phyloP scores from a whole-genome alignment of 1,140 invertebrate species.

The Cherax quadricarinatus region DNA sequence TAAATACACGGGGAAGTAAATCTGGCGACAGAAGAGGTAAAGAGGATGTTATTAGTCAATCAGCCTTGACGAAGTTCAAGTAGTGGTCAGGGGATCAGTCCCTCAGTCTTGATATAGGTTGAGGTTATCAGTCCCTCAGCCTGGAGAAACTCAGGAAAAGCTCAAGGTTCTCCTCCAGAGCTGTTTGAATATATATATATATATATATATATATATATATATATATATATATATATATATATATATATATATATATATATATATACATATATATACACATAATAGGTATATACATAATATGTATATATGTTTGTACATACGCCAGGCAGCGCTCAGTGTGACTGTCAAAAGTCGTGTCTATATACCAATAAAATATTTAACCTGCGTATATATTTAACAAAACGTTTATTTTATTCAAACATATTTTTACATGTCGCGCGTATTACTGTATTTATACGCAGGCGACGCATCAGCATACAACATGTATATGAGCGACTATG shows the following conservation, averaged over 20 bases:
- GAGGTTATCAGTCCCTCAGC: too few relatives aligned
- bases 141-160: too few relatives aligned
- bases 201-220: not conserved
- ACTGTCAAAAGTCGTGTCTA: not conserved
- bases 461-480: not conserved
- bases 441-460: not conserved
- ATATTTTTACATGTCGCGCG: not conserved
- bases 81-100: too few relatives aligned
- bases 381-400: constrained; percentile 19
- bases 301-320: not conserved
- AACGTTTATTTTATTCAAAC: not conserved
- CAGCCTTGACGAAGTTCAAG: too few relatives aligned
- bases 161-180: too few relatives aligned
- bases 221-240: not conserved
- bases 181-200: not conserved
- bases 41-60: too few relatives aligned
- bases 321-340: not conserved
- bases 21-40: too few relatives aligned
- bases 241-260: constrained; percentile 10
- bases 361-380: constrained; percentile 7
- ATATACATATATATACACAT: not conserved
- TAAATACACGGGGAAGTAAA: too few relatives aligned
- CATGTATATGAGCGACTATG: not conserved
- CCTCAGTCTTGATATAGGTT: too few relatives aligned
- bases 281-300: not conserved